Evolutionary conservation across 2,888 invertebrate genomes (phyloP).

Genomic region (Boloria euphrosyne): DNA sequence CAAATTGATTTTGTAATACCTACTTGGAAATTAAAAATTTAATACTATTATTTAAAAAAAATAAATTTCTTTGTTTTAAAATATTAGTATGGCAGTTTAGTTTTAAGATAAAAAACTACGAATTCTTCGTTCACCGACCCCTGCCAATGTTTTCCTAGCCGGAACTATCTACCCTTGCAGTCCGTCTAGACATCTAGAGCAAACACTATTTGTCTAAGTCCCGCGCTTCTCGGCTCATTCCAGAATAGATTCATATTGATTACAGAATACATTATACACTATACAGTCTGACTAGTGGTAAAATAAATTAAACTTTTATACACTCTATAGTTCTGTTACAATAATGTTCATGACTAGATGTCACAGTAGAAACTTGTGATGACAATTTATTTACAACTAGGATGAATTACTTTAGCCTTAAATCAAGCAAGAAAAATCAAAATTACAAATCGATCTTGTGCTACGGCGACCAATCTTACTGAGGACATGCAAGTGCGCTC

Average conservation of each 20-base stretch:
- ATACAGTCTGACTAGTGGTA: neutral
- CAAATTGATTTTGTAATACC: no score
- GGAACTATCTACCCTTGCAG: constrained; percentile 23
- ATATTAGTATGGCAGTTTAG: neutral
- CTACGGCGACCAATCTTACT: neutral
- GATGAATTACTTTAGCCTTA: no score
- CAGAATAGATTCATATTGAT: constrained; percentile 32
- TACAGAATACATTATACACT: constrained; percentile 1
- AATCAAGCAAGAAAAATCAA: no score
- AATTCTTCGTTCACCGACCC: constrained; percentile 20
- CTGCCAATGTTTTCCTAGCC: constrained; percentile 29
- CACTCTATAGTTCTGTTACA: neutral
- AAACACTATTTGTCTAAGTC: constrained; percentile 44
- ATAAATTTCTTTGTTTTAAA: neutral
- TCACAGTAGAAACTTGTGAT: no score
- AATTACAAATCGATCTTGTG: no score
- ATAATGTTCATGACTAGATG: neutral
- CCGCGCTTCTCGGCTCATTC: constrained; percentile 24
- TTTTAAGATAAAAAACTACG: constrained; percentile 2
- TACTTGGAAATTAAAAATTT: no score
- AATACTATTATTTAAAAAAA: neutral
- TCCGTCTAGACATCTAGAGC: constrained; percentile 40
- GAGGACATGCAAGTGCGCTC: no score
- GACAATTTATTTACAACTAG: no score
- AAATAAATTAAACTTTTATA: neutral